phyloP scores from a whole-genome alignment of 2,888 invertebrate genomes.

The Ecliptopera silaceata region DNA sequence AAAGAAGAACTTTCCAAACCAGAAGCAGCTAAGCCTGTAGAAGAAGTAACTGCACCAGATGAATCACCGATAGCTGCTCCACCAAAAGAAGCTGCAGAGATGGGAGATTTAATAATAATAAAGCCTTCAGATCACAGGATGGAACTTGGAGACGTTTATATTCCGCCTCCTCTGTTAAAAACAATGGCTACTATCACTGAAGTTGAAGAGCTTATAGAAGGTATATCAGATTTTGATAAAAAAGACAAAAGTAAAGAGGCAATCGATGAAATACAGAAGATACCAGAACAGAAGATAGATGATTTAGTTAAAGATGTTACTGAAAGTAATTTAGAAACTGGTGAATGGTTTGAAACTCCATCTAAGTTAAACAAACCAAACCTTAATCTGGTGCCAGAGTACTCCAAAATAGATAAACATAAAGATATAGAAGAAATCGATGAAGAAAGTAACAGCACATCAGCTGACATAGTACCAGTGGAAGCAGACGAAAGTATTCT shows the following conservation, averaged over 20 bases:
- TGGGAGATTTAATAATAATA: constrained; percentile 10
- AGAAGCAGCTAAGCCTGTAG: not conserved
- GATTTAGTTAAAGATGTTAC: not conserved
- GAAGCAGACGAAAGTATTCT: not conserved
- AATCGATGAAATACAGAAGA: not conserved
- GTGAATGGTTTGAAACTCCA: constrained; percentile 13
- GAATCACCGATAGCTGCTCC: not conserved
- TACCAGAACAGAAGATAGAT: not conserved
- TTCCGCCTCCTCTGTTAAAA: not conserved
- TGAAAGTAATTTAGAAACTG: constrained; percentile 3
- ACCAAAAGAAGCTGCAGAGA: constrained; percentile 9
- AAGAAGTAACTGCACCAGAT: not conserved
- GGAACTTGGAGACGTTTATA: not conserved
- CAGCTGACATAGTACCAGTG: not conserved
- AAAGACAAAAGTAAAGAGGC: not conserved
- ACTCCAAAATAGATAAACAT: not conserved
- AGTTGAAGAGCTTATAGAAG: constrained; percentile 4
- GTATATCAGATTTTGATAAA: not conserved
- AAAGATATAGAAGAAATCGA: not conserved
- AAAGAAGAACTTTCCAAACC: not conserved
- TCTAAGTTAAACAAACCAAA: not conserved
- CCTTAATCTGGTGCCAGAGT: not conserved
- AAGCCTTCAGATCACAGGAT: not conserved
- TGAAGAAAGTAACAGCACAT: not conserved
- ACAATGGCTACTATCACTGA: constrained; percentile 2